These are phyloP conservation scores for Drosophila punjabiensis DNA, from an alignment of 1,140 invertebrate species.

Conservation along the genomic window DNA sequence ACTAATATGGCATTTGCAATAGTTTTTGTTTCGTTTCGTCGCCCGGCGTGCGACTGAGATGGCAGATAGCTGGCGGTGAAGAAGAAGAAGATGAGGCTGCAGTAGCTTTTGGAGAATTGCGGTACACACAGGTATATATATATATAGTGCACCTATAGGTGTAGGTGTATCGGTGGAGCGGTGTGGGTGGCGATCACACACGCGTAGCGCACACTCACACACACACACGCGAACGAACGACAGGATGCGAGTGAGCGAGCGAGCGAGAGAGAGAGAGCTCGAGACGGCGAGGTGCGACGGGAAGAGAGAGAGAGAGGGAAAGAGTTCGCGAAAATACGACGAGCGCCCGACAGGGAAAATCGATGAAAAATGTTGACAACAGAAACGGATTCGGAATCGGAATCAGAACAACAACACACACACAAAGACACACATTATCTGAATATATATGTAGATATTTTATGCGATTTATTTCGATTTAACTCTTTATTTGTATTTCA, in stretches of 20 bases:
- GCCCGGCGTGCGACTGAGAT: slow-evolving; percentile 72
- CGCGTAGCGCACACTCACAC: slow-evolving; percentile 16
- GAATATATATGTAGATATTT: neutral
- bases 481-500: neutral
- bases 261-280: neutral
- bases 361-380: slow-evolving; percentile 65
- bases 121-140: neutral
- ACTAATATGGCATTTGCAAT: slow-evolving; percentile 77
- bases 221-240: slow-evolving; percentile 11
- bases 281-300: neutral
- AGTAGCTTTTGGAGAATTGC: slow-evolving; percentile 41
- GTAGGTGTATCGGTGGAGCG: slow-evolving; percentile 13
- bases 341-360: slow-evolving; percentile 55
- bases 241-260: slow-evolving; percentile 16
- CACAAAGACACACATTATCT: slow-evolving; percentile 34
- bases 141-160: neutral
- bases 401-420: slow-evolving; percentile 42
- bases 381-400: slow-evolving; percentile 35
- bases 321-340: slow-evolving; percentile 41
- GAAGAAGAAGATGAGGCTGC: slow-evolving; percentile 31
- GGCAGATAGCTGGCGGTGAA: slow-evolving; percentile 34
- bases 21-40: slow-evolving; percentile 27
- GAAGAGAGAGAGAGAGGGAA: slow-evolving; percentile 23
- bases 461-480: neutral
- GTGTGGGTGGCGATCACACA: slow-evolving; percentile 33